A percentile compares a stretch with the other conserved stretches of the same genome.
phyloP scores from a whole-genome alignment of 2,888 invertebrate species.

The Ferdinandea cuprea region DNA sequence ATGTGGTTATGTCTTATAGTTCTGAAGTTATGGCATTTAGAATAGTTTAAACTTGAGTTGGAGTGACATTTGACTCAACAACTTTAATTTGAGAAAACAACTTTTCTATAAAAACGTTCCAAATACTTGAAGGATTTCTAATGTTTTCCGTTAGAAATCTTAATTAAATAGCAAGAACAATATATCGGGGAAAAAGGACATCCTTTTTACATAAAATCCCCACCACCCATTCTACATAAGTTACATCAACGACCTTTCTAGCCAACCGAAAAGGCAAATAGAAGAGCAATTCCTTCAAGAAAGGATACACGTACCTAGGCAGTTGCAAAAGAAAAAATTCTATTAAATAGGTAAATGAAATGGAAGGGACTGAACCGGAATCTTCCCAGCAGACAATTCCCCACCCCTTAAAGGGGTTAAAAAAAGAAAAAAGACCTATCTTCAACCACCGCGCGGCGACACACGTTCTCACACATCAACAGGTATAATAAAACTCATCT shows the following conservation, averaged over 20 bases:
- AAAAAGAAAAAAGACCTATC: slow-evolving; percentile 14
- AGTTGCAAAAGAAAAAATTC: no score
- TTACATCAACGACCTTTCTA: slow-evolving; percentile 12
- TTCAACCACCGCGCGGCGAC: slow-evolving; percentile 29
- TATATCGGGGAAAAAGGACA: neutral
- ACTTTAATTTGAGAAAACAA: no score
- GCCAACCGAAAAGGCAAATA: slow-evolving; percentile 53
- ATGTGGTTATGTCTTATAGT: no score
- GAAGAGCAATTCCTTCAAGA: slow-evolving; percentile 2
- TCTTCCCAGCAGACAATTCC: slow-evolving; percentile 34
- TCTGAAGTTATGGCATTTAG: no score
- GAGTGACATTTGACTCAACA: no score
- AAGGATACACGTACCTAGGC: slow-evolving; percentile 38
- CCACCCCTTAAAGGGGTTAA: slow-evolving; percentile 64
- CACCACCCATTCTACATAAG: slow-evolving; percentile 7
- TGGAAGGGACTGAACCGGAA: slow-evolving; percentile 58
- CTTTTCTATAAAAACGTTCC: no score
- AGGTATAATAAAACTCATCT: slow-evolving; percentile 35
- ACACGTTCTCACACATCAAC: slow-evolving; percentile 49
- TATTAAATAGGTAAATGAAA: slow-evolving; percentile 32
- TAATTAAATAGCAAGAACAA: no score
- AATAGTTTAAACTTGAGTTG: no score
- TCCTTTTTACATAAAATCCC: slow-evolving; percentile 4
- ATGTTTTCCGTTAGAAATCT: neutral
- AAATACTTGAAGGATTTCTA: no score